Conservation (phyloP, 2,888 invertebrate species). For the Parapristionchus giblindavisi region DNA sequence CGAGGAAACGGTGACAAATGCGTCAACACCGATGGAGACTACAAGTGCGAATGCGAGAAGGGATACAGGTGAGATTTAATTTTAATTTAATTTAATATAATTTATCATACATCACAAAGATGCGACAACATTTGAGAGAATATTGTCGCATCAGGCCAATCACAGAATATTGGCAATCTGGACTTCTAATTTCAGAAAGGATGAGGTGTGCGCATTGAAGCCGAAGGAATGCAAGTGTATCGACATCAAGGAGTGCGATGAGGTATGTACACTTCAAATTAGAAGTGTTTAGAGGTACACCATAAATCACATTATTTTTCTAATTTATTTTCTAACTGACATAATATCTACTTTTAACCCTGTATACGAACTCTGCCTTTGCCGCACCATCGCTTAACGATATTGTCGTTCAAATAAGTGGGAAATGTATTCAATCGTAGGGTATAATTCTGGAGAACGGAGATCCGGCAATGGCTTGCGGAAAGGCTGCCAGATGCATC, state of each 20-base stretch:
- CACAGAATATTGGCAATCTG: neutral
- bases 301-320: no score
- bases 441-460: neutral
- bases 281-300: no score
- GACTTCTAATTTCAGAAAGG: conserved; percentile 21
- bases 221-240: conserved; percentile 10
- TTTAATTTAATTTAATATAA: neutral
- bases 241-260: conserved; percentile 30
- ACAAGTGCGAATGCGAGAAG: conserved; percentile 8
- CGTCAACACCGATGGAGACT: conserved; percentile 2
- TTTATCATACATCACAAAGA: neutral
- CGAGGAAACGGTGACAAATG: conserved; percentile 3
- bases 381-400: no score
- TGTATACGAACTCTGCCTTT: no score
- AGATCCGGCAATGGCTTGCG: conserved; percentile 47
- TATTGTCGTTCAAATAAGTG: neutral
- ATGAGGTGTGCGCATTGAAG: neutral
- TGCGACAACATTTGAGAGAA: no score
- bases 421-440: neutral
- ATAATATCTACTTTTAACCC: no score
- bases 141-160: no score
- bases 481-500: conserved; percentile 50
- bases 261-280: no score
- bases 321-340: neutral
- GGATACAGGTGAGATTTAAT: conserved; percentile 3